Evolutionary conservation across 2,797 vertebrate genomes (phyloP).

Genomic region (Calcarius lapponicus): DNA sequence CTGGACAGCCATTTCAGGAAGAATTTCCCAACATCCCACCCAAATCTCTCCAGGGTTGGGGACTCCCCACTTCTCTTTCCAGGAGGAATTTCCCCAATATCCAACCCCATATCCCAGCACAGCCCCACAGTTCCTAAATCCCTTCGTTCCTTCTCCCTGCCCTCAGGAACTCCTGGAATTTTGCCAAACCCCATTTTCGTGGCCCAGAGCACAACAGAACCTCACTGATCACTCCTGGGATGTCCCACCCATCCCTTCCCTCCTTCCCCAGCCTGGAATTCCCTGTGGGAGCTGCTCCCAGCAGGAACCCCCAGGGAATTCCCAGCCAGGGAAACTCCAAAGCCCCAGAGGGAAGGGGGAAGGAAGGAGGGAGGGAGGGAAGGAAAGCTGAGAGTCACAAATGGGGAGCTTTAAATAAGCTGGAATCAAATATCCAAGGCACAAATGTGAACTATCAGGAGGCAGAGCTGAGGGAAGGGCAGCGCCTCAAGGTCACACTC

Average conservation of each 20-base stretch:
- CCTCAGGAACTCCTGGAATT: not conserved
- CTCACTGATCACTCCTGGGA: too few relatives aligned
- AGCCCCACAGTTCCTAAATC: not conserved
- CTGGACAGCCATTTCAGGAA: not conserved
- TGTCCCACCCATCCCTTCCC: not conserved
- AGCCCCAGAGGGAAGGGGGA: not conserved
- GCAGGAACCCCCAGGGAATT: not conserved
- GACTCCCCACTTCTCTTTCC: rapidly evolving
- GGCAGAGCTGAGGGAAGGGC: not conserved
- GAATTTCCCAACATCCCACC: too few relatives aligned
- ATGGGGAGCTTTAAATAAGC: rapidly evolving
- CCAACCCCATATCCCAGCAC: too few relatives aligned
- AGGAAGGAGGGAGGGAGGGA: too few relatives aligned
- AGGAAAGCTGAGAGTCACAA: not conserved
- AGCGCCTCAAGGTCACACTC: not conserved
- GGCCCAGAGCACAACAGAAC: not conserved
- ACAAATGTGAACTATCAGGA: not conserved
- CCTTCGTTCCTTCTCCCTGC: not conserved
- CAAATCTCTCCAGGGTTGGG: too few relatives aligned
- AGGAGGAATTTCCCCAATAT: not conserved
- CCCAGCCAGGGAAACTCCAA: too few relatives aligned
- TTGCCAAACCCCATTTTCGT: rapidly evolving
- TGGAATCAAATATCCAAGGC: not conserved
- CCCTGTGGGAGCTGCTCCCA: not conserved
- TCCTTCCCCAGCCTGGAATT: not conserved